Evolutionary conservation across 2,888 invertebrate genomes (phyloP).

Genomic region (Nomada fucata): DNA sequence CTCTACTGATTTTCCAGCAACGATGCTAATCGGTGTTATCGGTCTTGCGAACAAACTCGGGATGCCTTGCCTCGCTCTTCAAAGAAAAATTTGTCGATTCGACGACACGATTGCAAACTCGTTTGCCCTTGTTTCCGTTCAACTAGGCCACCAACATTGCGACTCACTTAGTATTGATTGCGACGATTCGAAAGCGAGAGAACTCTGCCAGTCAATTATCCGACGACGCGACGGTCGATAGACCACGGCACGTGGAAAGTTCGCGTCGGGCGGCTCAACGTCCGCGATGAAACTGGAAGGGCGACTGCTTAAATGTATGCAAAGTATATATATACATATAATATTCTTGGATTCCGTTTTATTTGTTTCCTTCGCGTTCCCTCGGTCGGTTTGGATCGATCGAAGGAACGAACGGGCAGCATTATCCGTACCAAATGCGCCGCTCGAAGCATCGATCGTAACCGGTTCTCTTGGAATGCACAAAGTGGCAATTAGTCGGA

Average conservation of each 20-base stretch:
- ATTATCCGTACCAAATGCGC: conserved; percentile 18
- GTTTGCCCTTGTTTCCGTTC: no score
- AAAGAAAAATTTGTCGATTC: no score
- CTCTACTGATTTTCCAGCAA: no score
- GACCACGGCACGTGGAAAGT: no score
- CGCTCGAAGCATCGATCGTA: conserved; percentile 36
- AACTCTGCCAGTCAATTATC: not conserved
- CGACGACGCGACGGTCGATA: not conserved
- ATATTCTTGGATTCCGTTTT: not conserved
- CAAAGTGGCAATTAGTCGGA: conserved; percentile 40
- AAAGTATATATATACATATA: not conserved
- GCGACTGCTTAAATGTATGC: not conserved
- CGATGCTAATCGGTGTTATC: no score
- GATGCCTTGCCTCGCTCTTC: no score
- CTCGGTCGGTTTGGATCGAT: conserved; percentile 24
- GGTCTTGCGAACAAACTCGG: no score
- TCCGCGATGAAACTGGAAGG: conserved; percentile 1
- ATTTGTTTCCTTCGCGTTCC: conserved; percentile 10
- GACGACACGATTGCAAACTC: no score
- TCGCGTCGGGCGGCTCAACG: not conserved
- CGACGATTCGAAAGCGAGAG: no score
- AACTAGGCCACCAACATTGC: no score
- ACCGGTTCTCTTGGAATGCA: conserved; percentile 24
- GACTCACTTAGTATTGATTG: no score
- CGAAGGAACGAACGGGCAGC: conserved; percentile 13